A percentile compares a stretch with the other conserved stretches of the same genome.
Conservation (phyloP, 2,797 vertebrate species). For the Microctenopoma stevenorrisi region DNA sequence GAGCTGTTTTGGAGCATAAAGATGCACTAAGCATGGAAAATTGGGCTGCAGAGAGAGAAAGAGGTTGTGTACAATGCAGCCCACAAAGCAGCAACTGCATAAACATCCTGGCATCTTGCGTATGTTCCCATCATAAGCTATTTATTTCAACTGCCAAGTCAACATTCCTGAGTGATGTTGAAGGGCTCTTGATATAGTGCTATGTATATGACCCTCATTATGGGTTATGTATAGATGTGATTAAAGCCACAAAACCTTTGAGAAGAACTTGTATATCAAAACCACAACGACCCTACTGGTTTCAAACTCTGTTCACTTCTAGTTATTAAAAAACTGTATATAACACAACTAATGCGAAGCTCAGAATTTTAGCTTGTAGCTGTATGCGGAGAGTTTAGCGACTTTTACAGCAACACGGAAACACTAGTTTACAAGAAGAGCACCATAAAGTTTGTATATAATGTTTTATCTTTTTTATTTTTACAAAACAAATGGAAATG, state of each 20-base stretch:
- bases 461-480: not conserved
- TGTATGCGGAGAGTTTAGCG: conserved; percentile 27
- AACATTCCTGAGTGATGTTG: conserved; percentile 68
- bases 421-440: conserved; percentile 8
- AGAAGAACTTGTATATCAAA: conserved; percentile 68
- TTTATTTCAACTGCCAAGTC: conserved; percentile 71
- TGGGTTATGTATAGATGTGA: conserved; percentile 65
- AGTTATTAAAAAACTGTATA: conserved; percentile 38
- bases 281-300: conserved; percentile 53
- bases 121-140: conserved; percentile 73
- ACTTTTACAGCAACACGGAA: conserved; percentile 20
- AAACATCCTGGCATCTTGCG: conserved; percentile 82
- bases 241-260: conserved; percentile 58
- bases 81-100: conserved; percentile 73
- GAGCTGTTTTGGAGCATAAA: conserved; percentile 51
- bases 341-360: conserved; percentile 49
- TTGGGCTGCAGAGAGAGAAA: conserved; percentile 52
- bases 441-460: conserved; percentile 11
- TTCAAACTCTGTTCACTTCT: conserved; percentile 45
- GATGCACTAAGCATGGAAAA: conserved; percentile 67
- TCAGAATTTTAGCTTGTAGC: conserved; percentile 40
- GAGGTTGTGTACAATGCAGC: conserved; percentile 73
- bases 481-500: not conserved
- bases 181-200: conserved; percentile 65
- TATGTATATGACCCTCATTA: conserved; percentile 71